Evolutionary conservation across 2,797 vertebrate species (phyloP), one percentile per base, ranked within the genome.

Genomic region (Bucorvus abyssinicus): DNA sequence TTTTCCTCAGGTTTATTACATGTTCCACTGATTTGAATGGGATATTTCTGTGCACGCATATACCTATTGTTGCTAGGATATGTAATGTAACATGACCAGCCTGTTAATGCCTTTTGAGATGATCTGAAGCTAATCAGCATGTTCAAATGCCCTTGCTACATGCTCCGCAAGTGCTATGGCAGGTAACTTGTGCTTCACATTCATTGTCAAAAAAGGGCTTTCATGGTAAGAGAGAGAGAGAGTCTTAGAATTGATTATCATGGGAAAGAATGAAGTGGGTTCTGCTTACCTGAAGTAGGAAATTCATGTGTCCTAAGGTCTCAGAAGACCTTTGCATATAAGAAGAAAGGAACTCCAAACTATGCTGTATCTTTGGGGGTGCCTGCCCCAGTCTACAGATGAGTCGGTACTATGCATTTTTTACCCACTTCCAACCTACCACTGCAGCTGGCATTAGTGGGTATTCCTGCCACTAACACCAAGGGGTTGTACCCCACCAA

Each of bases 111-210:
- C 42, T 83, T 82, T 70, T 78, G 24, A 84, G 80, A 79, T 70
- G 6, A 81, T 81, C 47, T 93, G 77, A 79, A 84, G 56, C 67
- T 75, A 86, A 91, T 86, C 73, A 88, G 38, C 60, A 44, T 47
- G 50, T 90, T 90, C 67, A 57, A 91, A 88, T 93, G 63, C 24
- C 55, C 86, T 94, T 73, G 69, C 42, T 84, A 93, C 63, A 65
- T 75, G 67, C 42, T 82, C 29, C 53, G 67, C 29, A 86, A 93
- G 14, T 84, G 65, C 79, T 47, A 52, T 19, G 55, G 27, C 86
- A 94, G 94, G 65, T 47, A 88, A 61, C 60, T 49, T 0, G 3
- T 65, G 38, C 57, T 76, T 93, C 55, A 75, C 5, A n/a, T 75
- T 61, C 3, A 0, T 67, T 73, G 83, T 93, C 49, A 86, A 57